Evolutionary conservation across 2,113 vertebrate genomes (phyloP).

Genomic region (Xyrauchen texanus): DNA sequence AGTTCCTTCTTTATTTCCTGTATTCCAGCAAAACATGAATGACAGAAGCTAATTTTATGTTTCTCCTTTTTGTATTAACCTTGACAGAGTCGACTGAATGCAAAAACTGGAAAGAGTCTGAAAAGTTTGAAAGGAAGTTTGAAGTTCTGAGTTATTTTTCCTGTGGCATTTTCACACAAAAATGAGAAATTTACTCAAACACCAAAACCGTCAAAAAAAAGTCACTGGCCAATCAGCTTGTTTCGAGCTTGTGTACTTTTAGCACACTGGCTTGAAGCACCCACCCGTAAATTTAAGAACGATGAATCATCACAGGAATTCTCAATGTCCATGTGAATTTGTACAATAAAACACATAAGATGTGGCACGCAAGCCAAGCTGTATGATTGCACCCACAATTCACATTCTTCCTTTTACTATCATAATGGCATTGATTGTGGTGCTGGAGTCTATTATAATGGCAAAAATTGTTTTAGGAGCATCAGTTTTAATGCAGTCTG

Average conservation of each 20-base stretch:
- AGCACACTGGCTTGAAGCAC: neutral
- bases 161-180: neutral
- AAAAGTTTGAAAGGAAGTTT: too few relatives aligned
- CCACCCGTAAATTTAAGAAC: constrained; percentile 15
- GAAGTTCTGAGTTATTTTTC: neutral
- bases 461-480: neutral
- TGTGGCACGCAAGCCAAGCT: neutral
- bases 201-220: neutral
- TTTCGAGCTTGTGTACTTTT: constrained; percentile 12
- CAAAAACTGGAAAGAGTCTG: too few relatives aligned
- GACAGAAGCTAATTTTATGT: neutral
- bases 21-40: neutral
- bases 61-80: neutral
- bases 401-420: neutral
- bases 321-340: constrained; percentile 21
- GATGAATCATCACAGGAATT: constrained; percentile 18
- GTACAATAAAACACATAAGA: constrained; percentile 23
- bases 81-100: neutral
- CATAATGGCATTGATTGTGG: neutral
- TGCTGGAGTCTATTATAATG: constrained; percentile 2
- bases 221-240: neutral
- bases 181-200: neutral
- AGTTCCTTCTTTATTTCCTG: neutral
- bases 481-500: constrained; percentile 1
- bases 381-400: constrained; percentile 15